phyloP scores from a whole-genome alignment of 2,113 vertebrate species.

The Callionymus lyra region DNA sequence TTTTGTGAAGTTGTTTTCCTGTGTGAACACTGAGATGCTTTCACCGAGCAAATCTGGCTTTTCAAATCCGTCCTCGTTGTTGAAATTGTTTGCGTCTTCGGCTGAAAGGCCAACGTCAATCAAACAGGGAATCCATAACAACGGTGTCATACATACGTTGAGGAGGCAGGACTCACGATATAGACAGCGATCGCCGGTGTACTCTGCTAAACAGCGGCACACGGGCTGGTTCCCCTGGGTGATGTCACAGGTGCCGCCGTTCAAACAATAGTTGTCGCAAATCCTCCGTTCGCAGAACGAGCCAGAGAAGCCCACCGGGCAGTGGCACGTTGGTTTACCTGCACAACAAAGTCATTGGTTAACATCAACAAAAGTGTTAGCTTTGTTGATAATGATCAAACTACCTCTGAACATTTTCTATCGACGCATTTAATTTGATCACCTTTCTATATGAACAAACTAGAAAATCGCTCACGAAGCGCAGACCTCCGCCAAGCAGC shows the following conservation, averaged over 20 bases:
- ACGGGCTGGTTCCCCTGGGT: conserved; percentile 86
- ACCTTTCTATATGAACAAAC: no score
- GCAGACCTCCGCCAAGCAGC: no score
- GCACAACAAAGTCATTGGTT: neutral
- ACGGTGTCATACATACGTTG: neutral
- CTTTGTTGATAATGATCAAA: no score
- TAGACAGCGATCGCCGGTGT: conserved; percentile 89
- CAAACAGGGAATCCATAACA: no score
- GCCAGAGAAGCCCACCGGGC: conserved; percentile 83
- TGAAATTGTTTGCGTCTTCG: neutral
- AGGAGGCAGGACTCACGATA: conserved; percentile 74
- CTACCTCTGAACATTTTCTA: no score
- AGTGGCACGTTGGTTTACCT: conserved; percentile 93
- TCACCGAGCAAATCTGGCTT: conserved; percentile 8
- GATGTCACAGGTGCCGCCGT: conserved; percentile 85
- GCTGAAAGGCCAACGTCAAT: conserved; percentile 13
- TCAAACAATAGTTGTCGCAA: conserved; percentile 84
- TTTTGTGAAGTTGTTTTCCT: conserved; percentile 22
- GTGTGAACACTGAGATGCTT: conserved; percentile 18
- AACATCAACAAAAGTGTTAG: neutral
- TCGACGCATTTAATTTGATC: no score
- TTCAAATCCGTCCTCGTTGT: conserved; percentile 17
- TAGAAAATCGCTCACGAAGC: no score
- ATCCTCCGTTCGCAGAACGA: conserved; percentile 81
- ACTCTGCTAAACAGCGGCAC: conserved; percentile 82